Evolutionary conservation across 2,113 vertebrate species (phyloP).

Genomic region (Artemisiospiza belli): DNA sequence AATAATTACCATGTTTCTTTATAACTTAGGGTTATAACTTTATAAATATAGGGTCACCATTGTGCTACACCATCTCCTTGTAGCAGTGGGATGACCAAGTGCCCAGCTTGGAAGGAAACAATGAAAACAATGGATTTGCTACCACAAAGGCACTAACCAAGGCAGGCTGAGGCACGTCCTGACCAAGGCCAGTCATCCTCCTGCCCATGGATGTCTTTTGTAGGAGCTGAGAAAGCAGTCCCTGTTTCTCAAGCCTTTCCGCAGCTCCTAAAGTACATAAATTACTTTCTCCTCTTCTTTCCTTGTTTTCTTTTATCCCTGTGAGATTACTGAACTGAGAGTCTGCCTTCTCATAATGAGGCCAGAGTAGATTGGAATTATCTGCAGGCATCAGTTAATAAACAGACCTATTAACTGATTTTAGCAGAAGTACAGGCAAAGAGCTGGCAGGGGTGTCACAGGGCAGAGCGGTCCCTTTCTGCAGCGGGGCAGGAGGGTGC

Average conservation of each 20-base stretch:
- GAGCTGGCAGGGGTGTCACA: background rate
- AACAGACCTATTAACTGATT: background rate
- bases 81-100: background rate
- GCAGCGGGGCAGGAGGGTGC: background rate
- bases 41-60: too few relatives aligned
- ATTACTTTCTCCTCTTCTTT: background rate
- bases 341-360: constrained; percentile 1
- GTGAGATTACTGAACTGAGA: constrained; percentile 4
- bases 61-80: background rate
- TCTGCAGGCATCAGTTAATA: background rate
- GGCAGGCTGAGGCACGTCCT: background rate
- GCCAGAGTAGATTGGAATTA: background rate
- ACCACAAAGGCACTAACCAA: background rate
- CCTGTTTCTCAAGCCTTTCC: background rate
- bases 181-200: background rate
- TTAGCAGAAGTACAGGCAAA: background rate
- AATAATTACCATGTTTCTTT: background rate
- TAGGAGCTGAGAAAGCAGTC: background rate
- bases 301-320: background rate
- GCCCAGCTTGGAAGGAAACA: background rate
- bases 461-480: background rate
- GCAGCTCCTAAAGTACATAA: background rate
- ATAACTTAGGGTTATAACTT: background rate
- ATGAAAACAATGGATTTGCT: background rate
- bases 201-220: background rate